Evolutionary conservation across 2,113 vertebrate species (phyloP), one percentile per base, ranked within the genome.

Genomic region (Eleginops maclovinus): DNA sequence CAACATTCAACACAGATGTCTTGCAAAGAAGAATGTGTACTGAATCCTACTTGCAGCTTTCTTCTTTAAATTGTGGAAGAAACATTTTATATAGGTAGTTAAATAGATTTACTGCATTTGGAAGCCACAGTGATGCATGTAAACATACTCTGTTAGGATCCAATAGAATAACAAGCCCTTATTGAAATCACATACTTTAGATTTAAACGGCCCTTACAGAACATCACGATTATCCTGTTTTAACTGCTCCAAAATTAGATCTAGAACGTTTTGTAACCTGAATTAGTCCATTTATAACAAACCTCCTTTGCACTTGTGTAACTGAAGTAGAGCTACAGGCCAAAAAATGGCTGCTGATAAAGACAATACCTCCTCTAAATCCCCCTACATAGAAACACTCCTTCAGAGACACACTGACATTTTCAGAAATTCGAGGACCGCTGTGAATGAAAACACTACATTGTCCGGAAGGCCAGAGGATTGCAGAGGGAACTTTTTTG

Each of bases 381-480:
- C 50, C 40, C 78, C 71, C 55, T 17, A 14, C 56, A 55, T 41
- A 59, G 55, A 74, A 16, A 43, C 41, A 2, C 59, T 72, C 79
- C 79, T 31, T 9, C 66, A 70, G 59, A 74, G 63, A 74, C 59
- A 71, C 50, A 3, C 76, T 86, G 88, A 79, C 80, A 79, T 83
- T 71, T 51, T 56, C 24, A 81, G 67, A 72, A 70, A 70, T 72
- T 72, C 22, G 1, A 79, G 72, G 64, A 79, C 64, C 8, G 16
- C 77, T n/a, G 55, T 21, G 46, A 83, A 79, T 77, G 70, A 82
- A 81, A 87, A 81, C 72, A 66, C 17, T 1, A 22, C 59, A 44
- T 56, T 46, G 72, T 64, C 17, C 49, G 41, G 44, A 49, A n/a
- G 67, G 58, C 47, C 31, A 49, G 24, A 50, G 14, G 13, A 24